Evolutionary conservation across 2,113 vertebrate species (phyloP).

Genomic region (Megaptera novaeangliae): DNA sequence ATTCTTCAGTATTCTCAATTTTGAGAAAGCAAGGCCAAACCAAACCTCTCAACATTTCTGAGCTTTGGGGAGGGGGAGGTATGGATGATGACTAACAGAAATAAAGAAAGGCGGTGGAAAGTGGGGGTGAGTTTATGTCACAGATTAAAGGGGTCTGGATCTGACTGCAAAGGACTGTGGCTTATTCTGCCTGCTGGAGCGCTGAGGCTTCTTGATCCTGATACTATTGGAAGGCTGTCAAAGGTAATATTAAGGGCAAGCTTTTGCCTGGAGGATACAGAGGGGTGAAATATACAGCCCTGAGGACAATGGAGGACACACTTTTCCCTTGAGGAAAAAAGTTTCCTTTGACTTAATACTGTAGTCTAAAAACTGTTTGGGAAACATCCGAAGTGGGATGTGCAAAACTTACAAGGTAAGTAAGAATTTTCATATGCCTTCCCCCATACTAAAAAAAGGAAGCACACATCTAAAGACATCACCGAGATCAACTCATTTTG

Average conservation of each 20-base stretch:
- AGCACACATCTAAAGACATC: not conserved
- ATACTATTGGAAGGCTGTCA: slow-evolving; percentile 52
- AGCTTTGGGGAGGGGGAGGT: not conserved
- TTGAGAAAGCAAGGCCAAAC: slow-evolving; percentile 20
- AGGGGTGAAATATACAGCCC: not conserved
- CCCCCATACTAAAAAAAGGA: not conserved
- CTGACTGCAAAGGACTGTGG: not conserved
- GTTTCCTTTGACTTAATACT: slow-evolving; percentile 8
- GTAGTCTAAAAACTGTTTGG: not conserved
- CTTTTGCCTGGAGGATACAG: slow-evolving; percentile 38
- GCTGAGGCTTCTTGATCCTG: slow-evolving; percentile 37
- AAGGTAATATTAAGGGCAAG: slow-evolving; percentile 28
- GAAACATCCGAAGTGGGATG: not conserved
- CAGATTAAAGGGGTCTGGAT: slow-evolving; percentile 8
- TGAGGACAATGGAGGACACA: not conserved
- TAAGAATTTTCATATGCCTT: not conserved
- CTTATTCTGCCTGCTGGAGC: not conserved
- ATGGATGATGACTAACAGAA: not conserved
- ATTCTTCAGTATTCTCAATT: not conserved
- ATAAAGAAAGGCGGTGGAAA: slow-evolving; percentile 14
- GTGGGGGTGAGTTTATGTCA: not conserved
- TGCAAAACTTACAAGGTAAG: not conserved
- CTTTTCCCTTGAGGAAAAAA: not conserved
- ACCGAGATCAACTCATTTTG: not conserved
- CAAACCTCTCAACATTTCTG: not conserved